These are phyloP conservation scores for Drosophila siamana DNA, from an alignment of 2,888 invertebrate species.

Conservation along the genomic window DNA sequence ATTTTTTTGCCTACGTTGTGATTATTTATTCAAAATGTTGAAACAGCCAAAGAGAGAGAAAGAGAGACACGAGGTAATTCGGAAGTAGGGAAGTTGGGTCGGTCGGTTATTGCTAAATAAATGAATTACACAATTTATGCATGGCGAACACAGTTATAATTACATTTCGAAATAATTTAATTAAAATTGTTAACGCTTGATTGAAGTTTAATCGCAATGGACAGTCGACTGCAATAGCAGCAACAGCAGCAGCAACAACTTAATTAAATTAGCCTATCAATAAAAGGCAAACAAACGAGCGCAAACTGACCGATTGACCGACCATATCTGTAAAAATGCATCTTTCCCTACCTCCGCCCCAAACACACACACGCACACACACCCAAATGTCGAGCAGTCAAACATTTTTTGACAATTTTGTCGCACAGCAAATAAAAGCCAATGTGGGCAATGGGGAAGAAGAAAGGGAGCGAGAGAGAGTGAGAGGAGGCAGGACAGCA, in stretches of 20 bases:
- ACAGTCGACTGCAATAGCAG: conserved; percentile 35
- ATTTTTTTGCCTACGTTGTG: conserved; percentile 75
- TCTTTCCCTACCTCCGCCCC: conserved; percentile 12
- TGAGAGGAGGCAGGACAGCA: neutral
- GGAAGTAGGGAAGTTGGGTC: neutral
- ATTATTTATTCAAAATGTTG: conserved; percentile 76
- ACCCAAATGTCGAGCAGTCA: conserved; percentile 26
- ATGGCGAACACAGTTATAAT: conserved; percentile 79
- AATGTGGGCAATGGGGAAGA: neutral
- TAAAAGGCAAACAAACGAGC: conserved; percentile 26
- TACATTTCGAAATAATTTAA: conserved; percentile 82
- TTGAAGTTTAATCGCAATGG: conserved; percentile 77
- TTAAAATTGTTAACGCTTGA: conserved; percentile 83
- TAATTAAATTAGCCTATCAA: conserved; percentile 73
- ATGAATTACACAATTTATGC: conserved; percentile 78
- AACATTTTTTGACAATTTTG: conserved; percentile 63
- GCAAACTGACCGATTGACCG: conserved; percentile 64
- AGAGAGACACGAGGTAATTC: neutral
- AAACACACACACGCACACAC: neutral
- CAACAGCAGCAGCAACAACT: conserved; percentile 38
- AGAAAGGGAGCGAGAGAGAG: no score
- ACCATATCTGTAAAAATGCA: conserved; percentile 63
- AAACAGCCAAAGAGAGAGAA: conserved; percentile 21
- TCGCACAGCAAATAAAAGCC: conserved; percentile 51
- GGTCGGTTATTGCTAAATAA: conserved; percentile 63